Evolutionary conservation across 1,140 invertebrate genomes (phyloP).

Genomic region (Ptiloglossa arizonensis): DNA sequence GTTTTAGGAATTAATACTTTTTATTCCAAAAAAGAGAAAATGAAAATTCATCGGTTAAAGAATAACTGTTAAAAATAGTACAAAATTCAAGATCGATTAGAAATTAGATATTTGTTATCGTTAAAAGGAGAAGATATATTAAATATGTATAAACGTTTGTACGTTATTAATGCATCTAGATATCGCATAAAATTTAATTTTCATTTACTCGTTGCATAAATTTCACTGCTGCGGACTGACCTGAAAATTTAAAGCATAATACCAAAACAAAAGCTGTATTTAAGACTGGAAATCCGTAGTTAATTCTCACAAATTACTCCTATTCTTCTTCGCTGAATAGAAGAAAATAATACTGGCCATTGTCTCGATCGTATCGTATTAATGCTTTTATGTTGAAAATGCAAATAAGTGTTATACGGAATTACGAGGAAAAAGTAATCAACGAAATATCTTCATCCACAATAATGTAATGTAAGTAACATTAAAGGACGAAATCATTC

Average conservation of each 20-base stretch:
- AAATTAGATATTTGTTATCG: no score
- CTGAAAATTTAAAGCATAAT: neutral
- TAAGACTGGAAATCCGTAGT: neutral
- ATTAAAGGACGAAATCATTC: neutral
- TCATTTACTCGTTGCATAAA: neutral
- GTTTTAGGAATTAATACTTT: no score
- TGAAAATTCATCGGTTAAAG: no score
- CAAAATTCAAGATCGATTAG: no score
- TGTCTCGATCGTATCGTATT: neutral
- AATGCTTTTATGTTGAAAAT: neutral
- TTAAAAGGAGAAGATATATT: no score
- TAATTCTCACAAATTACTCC: slow-evolving; percentile 5
- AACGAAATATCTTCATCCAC: neutral
- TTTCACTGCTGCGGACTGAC: neutral
- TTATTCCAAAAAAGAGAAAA: no score
- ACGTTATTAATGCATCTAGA: neutral
- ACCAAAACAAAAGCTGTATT: neutral
- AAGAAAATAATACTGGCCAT: neutral
- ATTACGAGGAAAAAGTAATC: neutral
- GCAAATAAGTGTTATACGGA: neutral
- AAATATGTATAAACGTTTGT: neutral
- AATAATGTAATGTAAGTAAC: neutral
- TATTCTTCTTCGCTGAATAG: neutral
- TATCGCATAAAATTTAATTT: neutral
- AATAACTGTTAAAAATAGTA: no score